Percentiles rank a stretch among this genome's conserved stretches.
Conservation (phyloP, 2,113 vertebrate species). For the Astatotilapia flaviijosephi region DNA sequence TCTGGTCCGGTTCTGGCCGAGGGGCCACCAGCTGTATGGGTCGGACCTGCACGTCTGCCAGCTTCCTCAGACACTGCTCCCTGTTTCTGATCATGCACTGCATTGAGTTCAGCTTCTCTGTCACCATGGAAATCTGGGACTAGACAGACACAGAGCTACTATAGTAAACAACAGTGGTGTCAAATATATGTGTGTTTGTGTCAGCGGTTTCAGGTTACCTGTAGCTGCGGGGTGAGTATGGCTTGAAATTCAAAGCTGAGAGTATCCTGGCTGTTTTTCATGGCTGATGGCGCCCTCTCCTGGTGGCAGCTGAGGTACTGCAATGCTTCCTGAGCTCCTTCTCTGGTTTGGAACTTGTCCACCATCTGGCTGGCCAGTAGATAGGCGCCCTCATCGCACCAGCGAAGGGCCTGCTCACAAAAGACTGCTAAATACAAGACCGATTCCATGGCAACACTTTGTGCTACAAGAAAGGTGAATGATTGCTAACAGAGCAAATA, state of each 20-base stretch:
- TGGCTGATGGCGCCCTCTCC: slow-evolving; percentile 75
- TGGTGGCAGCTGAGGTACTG: slow-evolving; percentile 82
- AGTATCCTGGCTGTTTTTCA: slow-evolving; percentile 72
- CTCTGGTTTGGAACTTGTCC: slow-evolving; percentile 87
- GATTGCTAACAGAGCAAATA: not conserved
- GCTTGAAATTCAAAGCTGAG: slow-evolving; percentile 82
- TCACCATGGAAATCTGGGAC: slow-evolving; percentile 80
- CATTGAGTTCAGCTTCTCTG: slow-evolving; percentile 80
- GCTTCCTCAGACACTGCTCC: slow-evolving; percentile 79
- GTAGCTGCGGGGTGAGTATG: slow-evolving; percentile 80
- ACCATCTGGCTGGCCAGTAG: slow-evolving; percentile 89
- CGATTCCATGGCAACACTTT: not conserved
- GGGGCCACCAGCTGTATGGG: slow-evolving; percentile 83
- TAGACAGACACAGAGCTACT: slow-evolving; percentile 21
- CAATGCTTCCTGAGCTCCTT: slow-evolving; percentile 85
- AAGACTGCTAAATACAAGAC: not conserved
- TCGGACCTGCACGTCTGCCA: slow-evolving; percentile 74
- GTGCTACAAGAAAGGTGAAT: not conserved
- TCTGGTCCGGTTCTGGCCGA: slow-evolving; percentile 75
- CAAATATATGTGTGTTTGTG: too few relatives aligned
- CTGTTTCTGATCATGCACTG: slow-evolving; percentile 84
- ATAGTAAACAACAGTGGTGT: not conserved
- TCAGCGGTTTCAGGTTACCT: slow-evolving; percentile 67
- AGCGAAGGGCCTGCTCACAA: slow-evolving; percentile 76
- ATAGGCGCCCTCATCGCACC: slow-evolving; percentile 90